Percentiles rank a stretch among this genome's conserved stretches.
Conservation (phyloP, 2,113 vertebrate species). For the Sarotherodon lohbergeri region DNA sequence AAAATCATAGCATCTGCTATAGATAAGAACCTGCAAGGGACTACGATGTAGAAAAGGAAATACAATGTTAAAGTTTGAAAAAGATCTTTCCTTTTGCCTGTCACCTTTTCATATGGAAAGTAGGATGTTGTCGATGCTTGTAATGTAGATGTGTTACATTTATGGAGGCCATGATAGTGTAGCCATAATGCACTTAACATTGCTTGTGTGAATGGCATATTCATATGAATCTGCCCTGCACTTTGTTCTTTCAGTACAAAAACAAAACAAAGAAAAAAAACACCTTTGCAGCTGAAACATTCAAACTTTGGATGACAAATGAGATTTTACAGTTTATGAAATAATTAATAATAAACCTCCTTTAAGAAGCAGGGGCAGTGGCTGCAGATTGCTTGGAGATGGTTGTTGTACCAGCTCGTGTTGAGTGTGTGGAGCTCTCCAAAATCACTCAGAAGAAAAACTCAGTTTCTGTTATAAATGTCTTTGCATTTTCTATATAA, state of each 20-base stretch:
- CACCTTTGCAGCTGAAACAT: background rate
- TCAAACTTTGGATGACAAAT: background rate
- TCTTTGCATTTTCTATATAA: background rate
- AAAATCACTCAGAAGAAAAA: background rate
- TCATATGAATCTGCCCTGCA: background rate
- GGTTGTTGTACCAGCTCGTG: background rate
- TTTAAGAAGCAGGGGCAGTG: background rate
- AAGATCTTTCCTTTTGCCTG: background rate
- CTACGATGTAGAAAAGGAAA: background rate
- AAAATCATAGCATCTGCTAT: background rate
- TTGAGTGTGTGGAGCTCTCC: background rate
- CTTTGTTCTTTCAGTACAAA: background rate
- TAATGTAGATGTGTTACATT: background rate
- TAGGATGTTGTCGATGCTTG: background rate
- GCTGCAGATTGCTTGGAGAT: background rate
- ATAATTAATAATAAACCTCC: background rate
- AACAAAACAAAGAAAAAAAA: background rate
- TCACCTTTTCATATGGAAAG: background rate
- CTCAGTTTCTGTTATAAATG: background rate
- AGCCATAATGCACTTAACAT: background rate
- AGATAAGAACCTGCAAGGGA: background rate
- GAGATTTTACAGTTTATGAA: background rate
- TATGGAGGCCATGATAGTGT: background rate
- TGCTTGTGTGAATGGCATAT: background rate
- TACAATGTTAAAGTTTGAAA: background rate